Conservation (phyloP, 2,113 vertebrate genomes). For the Muntiacus muntjak region DNA sequence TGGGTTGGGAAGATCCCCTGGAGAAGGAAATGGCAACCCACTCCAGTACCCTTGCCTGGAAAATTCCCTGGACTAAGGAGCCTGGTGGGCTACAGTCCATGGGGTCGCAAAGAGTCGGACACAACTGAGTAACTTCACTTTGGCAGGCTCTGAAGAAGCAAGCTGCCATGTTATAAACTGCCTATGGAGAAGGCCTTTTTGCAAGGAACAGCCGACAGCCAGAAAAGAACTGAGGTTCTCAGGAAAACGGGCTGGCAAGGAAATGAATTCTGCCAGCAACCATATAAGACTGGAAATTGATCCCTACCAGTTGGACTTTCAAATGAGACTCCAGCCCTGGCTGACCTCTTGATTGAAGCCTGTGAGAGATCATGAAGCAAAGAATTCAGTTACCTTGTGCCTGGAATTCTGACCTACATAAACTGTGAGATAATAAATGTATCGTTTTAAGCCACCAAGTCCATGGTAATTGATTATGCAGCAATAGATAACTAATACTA, state of each 20-base stretch:
- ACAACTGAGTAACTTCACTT: too few species aligned
- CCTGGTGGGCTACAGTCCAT: too few species aligned
- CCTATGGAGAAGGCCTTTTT: background rate
- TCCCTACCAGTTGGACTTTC: background rate
- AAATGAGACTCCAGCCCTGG: background rate
- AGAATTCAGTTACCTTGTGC: background rate
- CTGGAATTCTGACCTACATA: background rate
- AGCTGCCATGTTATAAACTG: background rate
- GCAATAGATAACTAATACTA: background rate
- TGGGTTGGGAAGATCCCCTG: too few species aligned
- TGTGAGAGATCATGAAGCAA: background rate
- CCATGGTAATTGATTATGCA: background rate
- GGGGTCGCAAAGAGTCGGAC: too few species aligned
- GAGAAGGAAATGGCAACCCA: too few species aligned
- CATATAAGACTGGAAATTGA: background rate
- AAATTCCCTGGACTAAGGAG: too few species aligned
- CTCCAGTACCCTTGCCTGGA: too few species aligned
- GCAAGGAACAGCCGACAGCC: background rate
- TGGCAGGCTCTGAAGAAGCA: background rate
- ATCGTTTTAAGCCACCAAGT: background rate
- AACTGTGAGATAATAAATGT: background rate
- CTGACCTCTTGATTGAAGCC: background rate
- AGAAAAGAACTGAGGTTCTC: background rate
- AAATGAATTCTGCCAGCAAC: background rate
- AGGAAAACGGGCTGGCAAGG: background rate